Evolutionary conservation across 1,140 invertebrate species (phyloP), one percentile per base, ranked within the genome.

Genomic region (Lucilia cuprina): DNA sequence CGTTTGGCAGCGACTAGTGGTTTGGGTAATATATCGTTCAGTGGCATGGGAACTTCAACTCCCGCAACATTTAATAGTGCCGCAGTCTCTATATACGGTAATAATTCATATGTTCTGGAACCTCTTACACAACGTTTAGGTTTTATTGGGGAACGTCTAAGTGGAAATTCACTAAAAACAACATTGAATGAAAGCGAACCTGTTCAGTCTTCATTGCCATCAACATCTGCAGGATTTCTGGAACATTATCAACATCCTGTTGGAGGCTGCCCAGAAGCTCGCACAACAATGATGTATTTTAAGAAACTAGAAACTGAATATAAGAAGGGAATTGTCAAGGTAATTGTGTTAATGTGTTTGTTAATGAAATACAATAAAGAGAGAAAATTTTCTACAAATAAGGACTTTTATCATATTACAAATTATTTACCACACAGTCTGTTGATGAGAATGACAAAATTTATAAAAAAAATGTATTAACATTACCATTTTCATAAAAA

Each of bases 231-330:
- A 21, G 84, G 70, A 13, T 12, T 82, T 77, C 30, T 35, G 41
- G 78, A 82, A 82, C 55, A 47, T 19, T 30, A 50, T 17, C 34
- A n/a, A 49, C 75, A 65, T 17, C 70, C 19, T 35, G n/a, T 49
- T 10, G 77, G 77, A 9, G 77, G 65, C 13, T 85, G 85, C 60
- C 41, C 60, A 47, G 85, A 85, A 13, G 85, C 83, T 34, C 78
- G 78, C 50, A 25, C 83, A 21, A 75, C 85, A 10, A 74, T 85
- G 85, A 50, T 50, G 19, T 84, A 85, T 19, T 85, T 82, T 25
- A 85, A 82, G n/a, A 85, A 85, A 78, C 65, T 85, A 25, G 85
- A 85, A 70, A 49, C 19, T 5, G 85, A 85, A 70, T 85, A 85
- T 55, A 85, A 85, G 47, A 85, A 84, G 49, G 78, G 83, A 17